A percentile compares a stretch with the other conserved stretches of the same genome.
Evolutionary conservation across 2,888 invertebrate species (phyloP).

Genomic region (Lasius platythorax): DNA sequence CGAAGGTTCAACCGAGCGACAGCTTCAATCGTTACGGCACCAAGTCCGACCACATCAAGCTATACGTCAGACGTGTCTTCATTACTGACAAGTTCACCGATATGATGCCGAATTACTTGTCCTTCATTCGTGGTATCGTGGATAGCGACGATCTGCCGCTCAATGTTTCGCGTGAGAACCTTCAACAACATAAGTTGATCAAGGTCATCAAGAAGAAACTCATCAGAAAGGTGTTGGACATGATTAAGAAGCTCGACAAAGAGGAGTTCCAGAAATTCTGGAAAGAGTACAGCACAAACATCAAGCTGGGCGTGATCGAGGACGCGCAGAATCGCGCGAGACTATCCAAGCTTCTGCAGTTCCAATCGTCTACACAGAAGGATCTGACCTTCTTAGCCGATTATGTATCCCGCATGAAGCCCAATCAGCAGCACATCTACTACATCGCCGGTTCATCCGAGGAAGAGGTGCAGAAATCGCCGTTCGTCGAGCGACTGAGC

Average conservation of each 20-base stretch:
- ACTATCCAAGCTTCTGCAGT: constrained; percentile 97
- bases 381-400: constrained; percentile 92
- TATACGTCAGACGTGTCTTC: constrained; percentile 99
- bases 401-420: constrained; percentile 98
- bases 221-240: constrained; percentile 98
- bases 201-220: constrained; percentile 99
- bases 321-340: constrained; percentile 98
- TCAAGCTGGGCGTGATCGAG: constrained; percentile 98
- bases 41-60: constrained; percentile 97
- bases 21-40: constrained; percentile 98
- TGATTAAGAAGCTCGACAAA: constrained; percentile 98
- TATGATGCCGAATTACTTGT: constrained; percentile 99
- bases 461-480: constrained; percentile 95
- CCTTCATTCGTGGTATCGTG: constrained; percentile 98
- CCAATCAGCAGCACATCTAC: constrained; percentile 97
- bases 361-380: constrained; percentile 92
- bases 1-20: constrained; percentile 95
- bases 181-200: constrained; percentile 99
- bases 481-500: constrained; percentile 97
- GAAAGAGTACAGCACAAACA: constrained; percentile 99
- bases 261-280: constrained; percentile 97
- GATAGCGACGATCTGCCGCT: constrained; percentile 99
- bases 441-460: constrained; percentile 97
- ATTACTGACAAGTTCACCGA: constrained; percentile 99
- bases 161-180: constrained; percentile 98